Percentiles rank a stretch among this genome's conserved stretches.
Conservation (phyloP, 1,140 invertebrate genomes). For the Plutomurus gul region DNA sequence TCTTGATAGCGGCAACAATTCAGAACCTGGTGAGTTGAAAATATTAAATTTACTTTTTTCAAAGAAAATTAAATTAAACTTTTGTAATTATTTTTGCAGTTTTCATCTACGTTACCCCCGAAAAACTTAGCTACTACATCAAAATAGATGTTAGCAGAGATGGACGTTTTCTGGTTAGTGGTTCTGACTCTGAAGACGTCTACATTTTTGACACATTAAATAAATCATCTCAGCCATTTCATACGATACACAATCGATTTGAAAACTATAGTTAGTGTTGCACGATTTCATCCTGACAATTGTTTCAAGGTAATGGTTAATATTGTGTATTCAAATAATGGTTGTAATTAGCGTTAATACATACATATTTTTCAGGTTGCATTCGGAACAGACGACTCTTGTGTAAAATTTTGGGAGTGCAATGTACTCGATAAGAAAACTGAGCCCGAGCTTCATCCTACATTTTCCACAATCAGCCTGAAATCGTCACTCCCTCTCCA, state of each 20-base stretch:
- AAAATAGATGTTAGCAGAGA: constrained; percentile 5
- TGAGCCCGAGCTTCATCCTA: neutral
- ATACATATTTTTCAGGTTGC: neutral
- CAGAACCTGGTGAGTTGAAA: neutral
- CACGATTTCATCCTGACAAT: neutral
- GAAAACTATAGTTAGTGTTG: neutral
- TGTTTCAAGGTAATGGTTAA: neutral
- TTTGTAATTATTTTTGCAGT: neutral
- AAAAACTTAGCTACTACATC: neutral
- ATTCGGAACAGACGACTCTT: neutral
- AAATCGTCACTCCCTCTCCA: neutral
- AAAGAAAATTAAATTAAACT: neutral
- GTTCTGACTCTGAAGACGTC: neutral
- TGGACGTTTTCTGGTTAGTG: neutral
- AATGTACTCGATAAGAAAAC: neutral
- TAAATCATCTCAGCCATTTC: neutral
- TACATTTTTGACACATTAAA: neutral
- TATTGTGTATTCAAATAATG: neutral
- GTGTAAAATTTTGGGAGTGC: neutral
- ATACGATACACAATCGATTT: neutral
- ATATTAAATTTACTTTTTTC: neutral
- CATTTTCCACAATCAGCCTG: neutral
- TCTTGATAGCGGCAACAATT: neutral
- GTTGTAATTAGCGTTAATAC: neutral
- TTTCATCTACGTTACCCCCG: neutral